phyloP scores from a whole-genome alignment of 1,140 invertebrate species.

The Drosophila sp. region DNA sequence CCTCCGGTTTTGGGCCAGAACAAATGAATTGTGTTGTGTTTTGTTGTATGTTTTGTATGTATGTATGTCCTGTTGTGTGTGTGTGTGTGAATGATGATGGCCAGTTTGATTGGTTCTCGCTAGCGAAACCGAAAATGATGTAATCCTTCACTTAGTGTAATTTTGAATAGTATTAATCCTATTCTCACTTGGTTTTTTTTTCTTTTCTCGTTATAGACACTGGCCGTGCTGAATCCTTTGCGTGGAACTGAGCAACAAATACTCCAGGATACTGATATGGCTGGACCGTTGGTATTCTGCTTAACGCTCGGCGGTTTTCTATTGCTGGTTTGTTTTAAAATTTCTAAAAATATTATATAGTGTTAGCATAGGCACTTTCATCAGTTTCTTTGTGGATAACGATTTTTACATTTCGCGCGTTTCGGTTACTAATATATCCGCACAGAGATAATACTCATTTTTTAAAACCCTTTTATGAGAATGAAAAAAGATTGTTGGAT shows the following conservation, averaged over 20 bases:
- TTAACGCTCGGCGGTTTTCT: constrained; percentile 89
- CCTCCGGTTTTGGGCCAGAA: constrained; percentile 61
- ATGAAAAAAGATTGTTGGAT: too few species aligned
- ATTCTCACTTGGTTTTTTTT: not conserved
- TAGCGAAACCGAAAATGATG: constrained; percentile 2
- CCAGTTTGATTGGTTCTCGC: constrained; percentile 6
- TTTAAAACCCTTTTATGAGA: too few species aligned
- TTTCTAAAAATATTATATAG: not conserved
- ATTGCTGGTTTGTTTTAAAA: constrained; percentile 79
- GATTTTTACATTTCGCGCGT: too few species aligned
- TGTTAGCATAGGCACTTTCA: not conserved
- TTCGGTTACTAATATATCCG: too few species aligned
- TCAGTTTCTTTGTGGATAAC: too few species aligned
- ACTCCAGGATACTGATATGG: constrained; percentile 91
- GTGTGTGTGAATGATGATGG: constrained; percentile 70
- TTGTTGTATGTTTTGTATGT: constrained; percentile 29
- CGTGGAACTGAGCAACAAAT: constrained; percentile 86
- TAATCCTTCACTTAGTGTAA: constrained; percentile 54
- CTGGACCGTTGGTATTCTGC: constrained; percentile 92
- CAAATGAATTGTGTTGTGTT: constrained; percentile 74
- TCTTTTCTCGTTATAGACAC: constrained; percentile 84
- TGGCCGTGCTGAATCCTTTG: constrained; percentile 91
- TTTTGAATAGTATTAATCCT: constrained; percentile 55
- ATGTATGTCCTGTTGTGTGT: constrained; percentile 32
- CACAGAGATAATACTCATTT: too few species aligned